Conservation (phyloP, 2,113 vertebrate species). For the Colius striatus region DNA sequence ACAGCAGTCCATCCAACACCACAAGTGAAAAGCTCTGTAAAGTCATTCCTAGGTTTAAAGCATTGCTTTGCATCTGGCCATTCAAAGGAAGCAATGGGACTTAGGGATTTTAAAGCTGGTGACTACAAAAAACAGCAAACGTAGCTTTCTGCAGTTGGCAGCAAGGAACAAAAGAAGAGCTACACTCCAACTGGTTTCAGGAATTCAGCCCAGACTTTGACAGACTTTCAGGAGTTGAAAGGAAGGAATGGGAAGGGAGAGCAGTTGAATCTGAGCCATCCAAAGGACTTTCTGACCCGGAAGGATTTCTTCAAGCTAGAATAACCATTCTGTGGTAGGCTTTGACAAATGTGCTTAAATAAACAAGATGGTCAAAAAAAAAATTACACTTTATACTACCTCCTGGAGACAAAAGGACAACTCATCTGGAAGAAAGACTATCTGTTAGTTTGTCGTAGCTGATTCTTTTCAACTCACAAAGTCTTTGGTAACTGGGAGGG, state of each 20-base stretch:
- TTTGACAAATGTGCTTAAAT: slow-evolving; percentile 47
- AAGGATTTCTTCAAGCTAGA: slow-evolving; percentile 59
- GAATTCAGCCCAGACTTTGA: slow-evolving; percentile 66
- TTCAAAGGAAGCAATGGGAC: slow-evolving; percentile 57
- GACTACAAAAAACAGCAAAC: slow-evolving; percentile 33
- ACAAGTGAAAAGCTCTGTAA: slow-evolving; percentile 39
- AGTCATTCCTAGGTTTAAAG: slow-evolving; percentile 55
- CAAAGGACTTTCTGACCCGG: slow-evolving; percentile 62
- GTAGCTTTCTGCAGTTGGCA: slow-evolving; percentile 49
- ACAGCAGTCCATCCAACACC: not conserved
- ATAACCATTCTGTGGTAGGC: not conserved
- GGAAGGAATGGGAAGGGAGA: slow-evolving; percentile 39
- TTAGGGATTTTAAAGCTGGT: slow-evolving; percentile 52
- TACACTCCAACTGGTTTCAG: slow-evolving; percentile 66
- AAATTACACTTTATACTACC: slow-evolving; percentile 27
- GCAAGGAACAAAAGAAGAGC: slow-evolving; percentile 63
- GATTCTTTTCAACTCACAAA: slow-evolving; percentile 8
- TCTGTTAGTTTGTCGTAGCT: slow-evolving; percentile 26
- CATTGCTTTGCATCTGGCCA: slow-evolving; percentile 34
- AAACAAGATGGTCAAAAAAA: not conserved
- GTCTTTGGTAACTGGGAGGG: slow-evolving; percentile 1
- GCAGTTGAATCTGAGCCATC: slow-evolving; percentile 18
- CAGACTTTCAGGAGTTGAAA: slow-evolving; percentile 53
- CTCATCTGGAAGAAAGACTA: slow-evolving; percentile 28
- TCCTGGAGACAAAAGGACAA: slow-evolving; percentile 52